Base-by-base conservation (phyloP, 1,140 invertebrate genomes). In the Cydia pomonella region DNA sequence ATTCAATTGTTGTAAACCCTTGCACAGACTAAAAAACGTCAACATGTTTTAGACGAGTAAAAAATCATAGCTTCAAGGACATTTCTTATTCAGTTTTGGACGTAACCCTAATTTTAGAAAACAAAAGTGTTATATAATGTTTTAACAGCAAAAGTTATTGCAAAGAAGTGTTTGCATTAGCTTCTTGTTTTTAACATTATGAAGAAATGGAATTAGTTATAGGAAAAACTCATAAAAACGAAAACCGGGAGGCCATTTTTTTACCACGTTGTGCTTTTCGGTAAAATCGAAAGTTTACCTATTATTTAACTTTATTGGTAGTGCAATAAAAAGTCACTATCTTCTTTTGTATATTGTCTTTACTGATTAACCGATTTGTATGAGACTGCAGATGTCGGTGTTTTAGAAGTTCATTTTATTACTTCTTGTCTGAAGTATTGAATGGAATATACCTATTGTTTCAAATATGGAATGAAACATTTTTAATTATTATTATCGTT, bases 1-100 rank as follows among this genome's bases (percentile, higher is more conserved):
- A 87, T 73, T 71, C 80, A 75, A 86, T 85, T 85, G 79, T 86
- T 77, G 80, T 84, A 84, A 87, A 87, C 82, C 88, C 86, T 87
- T 82, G 29, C 79, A 59, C 75, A 10, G 64, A 73, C 16, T 13
- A 69, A 73, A 78, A 79, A 82, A 76, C 74, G 23, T 74, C 16
- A 62, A 75, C 77, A 77, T 76, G 66, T 79, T 80, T 77, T 81
- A 74, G 73, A 76, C 73, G 73, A 69, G 73, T 76, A 73, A 72
- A 74, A 78, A 82, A 81, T 78, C 75, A 73, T 74, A 33, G 53
- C 7, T 18, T 41, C 78, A 84, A 82, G 82, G 82, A 73, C 77
- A 73, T 69, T 33, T 18, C 13, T 18, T 33, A 69, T 59, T 59
- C 53, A 23, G 3, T 59, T 59, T 59, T 59, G 33, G 6, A 69